phyloP scores from a whole-genome alignment of 2,113 vertebrate genomes.

The Patagioenas fasciata region DNA sequence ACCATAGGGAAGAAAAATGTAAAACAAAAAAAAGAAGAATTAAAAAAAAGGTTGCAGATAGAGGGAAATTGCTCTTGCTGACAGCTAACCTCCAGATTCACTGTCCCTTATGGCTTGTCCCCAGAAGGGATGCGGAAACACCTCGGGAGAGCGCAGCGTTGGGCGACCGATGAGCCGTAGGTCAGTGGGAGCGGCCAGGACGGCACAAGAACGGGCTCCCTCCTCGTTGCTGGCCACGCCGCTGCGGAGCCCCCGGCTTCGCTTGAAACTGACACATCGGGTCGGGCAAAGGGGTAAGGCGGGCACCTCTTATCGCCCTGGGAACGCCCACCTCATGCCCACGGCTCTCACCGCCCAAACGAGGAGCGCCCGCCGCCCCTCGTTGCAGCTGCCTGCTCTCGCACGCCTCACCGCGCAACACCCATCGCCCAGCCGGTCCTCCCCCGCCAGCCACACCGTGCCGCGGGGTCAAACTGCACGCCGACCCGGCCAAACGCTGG shows the following conservation, averaged over 20 bases:
- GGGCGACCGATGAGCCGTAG: accelerated
- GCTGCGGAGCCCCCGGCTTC: not conserved
- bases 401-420: not conserved
- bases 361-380: not conserved
- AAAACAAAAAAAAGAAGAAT: too few species aligned
- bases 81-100: not conserved
- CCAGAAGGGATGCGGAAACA: accelerated
- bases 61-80: not conserved
- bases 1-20: accelerated
- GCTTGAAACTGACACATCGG: not conserved
- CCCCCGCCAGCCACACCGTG: not conserved
- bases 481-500: not conserved
- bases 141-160: accelerated
- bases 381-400: accelerated
- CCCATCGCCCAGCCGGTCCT: too few species aligned
- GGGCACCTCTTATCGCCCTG: not conserved
- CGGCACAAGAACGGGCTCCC: not conserved
- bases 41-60: accelerated
- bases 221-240: accelerated
- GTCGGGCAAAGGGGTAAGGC: too few species aligned
- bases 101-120: accelerated
- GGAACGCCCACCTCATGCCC: not conserved
- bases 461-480: not conserved
- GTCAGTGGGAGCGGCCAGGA: not conserved
- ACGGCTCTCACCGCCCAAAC: not conserved